Base-by-base conservation (phyloP, 2,113 vertebrate genomes). In the Nyctibius bracteatus region DNA sequence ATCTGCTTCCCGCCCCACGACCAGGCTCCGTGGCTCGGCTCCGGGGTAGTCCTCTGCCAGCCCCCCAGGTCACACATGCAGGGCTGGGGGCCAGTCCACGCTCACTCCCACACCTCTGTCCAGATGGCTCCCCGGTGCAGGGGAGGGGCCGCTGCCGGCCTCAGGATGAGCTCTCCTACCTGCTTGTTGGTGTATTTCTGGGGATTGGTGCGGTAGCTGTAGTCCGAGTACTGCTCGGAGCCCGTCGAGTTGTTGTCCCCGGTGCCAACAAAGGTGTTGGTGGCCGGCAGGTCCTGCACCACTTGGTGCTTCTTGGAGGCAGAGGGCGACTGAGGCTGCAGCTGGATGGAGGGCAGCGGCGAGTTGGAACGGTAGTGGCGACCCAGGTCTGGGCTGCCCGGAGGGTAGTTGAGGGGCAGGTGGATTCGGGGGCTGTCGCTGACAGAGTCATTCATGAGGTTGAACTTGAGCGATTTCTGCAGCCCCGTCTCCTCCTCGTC, bases 141-240 rank as follows among this genome's bases (percentile, higher is more conserved):
- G 31, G 98, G 87, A 72, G 96, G 93, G 25, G 92, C 72, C 97
- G 95, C 96, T 95, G 99, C 96, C 46, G 98, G 98, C 98, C 98
- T 98, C 98, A 98, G 98, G 91, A 96, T 96, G 96, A 99, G 98
- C 97, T 99, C 99, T 98, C 99, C 99, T 99, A 99, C 99, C 99
- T 99, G 99, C 99, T 99, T 99, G 98, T 98, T 99, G 99, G 98
- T 99, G 98, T 99, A 99, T 99, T 99, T 99, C 97, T 99, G 99
- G 92, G 99, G 99, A 93, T 99, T 99, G 98, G 99, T 99, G 98
- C 99, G 99, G 98, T 99, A 99, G 99, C 99, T 99, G 99, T 99
- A 99, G 99, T 99, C 99, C 97, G 99, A 99, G 98, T 99, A 99
- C 98, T 99, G 99, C 98, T 99, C 99, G 5, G 99, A 99, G 96